Evolutionary conservation across 92 coral and sea anemone genomes (phyloP).

Genomic region (Palythoa heliodiscus): DNA sequence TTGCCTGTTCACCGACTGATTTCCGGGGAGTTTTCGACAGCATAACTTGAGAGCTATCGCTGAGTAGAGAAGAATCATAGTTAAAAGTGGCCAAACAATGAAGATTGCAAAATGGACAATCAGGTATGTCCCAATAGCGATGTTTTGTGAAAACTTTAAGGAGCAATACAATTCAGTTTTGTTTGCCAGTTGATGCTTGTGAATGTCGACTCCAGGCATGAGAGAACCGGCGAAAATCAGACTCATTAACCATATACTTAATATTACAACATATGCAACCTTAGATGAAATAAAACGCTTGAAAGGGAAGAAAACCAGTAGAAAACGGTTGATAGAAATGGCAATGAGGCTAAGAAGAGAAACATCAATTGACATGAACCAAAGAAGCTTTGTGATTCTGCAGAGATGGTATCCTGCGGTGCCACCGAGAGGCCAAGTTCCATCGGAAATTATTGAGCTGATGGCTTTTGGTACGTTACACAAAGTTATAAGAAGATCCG

Average conservation of each 20-base stretch:
- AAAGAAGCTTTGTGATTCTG: slow-evolving; percentile 29
- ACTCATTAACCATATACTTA: slow-evolving; percentile 8
- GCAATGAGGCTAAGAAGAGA: slow-evolving; percentile 42
- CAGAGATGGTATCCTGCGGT: slow-evolving; percentile 20
- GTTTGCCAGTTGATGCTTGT: neutral
- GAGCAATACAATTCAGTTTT: neutral
- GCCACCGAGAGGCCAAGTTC: slow-evolving; percentile 28
- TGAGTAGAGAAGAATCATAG: slow-evolving; percentile 18
- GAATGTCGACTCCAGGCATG: slow-evolving; percentile 19
- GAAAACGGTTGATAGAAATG: slow-evolving; percentile 27
- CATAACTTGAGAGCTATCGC: slow-evolving; percentile 25
- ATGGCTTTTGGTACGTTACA: slow-evolving; percentile 38
- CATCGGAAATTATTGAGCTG: slow-evolving; percentile 20
- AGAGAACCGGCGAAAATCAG: slow-evolving; percentile 37
- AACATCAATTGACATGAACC: slow-evolving; percentile 33
- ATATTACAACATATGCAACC: slow-evolving; percentile 4
- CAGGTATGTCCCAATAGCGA: slow-evolving; percentile 2
- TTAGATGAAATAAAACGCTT: slow-evolving; percentile 15
- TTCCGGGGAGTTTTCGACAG: slow-evolving; percentile 20
- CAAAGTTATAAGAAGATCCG: slow-evolving; percentile 24
- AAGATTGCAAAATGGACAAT: slow-evolving; percentile 22
- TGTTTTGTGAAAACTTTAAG: neutral
- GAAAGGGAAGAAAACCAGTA: slow-evolving; percentile 30
- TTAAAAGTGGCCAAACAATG: slow-evolving; percentile 14
- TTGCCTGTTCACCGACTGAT: neutral